Percentiles rank a stretch among this genome's conserved stretches.
Evolutionary conservation across 2,888 invertebrate genomes (phyloP).

Genomic region (Noctua janthe): DNA sequence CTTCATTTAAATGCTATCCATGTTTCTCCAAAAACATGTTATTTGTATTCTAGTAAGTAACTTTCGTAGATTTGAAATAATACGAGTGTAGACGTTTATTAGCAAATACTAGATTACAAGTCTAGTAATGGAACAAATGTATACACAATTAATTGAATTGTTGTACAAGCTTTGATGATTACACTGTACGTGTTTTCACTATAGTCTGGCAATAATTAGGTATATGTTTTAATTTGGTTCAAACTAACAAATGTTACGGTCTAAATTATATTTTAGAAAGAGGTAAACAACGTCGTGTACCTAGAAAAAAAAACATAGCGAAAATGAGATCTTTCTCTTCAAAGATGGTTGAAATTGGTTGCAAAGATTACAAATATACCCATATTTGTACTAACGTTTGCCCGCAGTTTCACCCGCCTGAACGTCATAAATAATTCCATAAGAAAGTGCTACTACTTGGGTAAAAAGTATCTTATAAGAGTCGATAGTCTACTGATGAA

Average conservation of each 20-base stretch:
- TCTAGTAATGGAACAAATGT: conserved; percentile 25
- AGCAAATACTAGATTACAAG: conserved; percentile 8
- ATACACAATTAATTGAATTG: conserved; percentile 26
- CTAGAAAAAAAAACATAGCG: neutral
- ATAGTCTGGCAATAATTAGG: conserved; percentile 5
- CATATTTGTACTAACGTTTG: no score
- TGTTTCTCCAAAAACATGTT: conserved; percentile 32
- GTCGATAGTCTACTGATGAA: neutral
- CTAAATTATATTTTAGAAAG: neutral
- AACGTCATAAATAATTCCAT: neutral
- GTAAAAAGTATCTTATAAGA: neutral
- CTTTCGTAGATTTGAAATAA: conserved; percentile 32
- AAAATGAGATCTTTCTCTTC: neutral
- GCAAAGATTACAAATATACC: neutral
- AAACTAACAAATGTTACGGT: neutral
- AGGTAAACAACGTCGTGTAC: neutral
- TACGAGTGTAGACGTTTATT: conserved; percentile 13
- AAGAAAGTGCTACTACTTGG: neutral
- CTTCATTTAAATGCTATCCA: conserved; percentile 24
- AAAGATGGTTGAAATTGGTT: neutral
- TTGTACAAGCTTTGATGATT: conserved; percentile 16
- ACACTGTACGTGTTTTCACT: conserved; percentile 6
- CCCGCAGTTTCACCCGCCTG: neutral
- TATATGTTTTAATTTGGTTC: neutral
- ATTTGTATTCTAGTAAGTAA: conserved; percentile 30